Base-by-base conservation (phyloP, 2,888 invertebrate genomes). In the Incurvaria masculella region DNA sequence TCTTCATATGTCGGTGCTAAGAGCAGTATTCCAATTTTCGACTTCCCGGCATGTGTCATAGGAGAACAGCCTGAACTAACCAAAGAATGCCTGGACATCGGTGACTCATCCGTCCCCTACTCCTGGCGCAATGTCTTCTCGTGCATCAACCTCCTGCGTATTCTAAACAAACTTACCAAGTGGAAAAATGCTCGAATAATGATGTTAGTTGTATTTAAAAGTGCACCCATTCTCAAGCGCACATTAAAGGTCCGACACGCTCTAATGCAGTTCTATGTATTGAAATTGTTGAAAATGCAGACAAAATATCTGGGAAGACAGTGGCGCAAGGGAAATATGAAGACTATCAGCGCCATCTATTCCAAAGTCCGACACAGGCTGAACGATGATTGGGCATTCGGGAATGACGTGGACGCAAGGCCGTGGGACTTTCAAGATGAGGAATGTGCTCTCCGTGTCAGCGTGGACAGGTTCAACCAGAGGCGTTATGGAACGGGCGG, bases 371-470 rank as follows among this genome's bases (percentile, higher is more conserved):
- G 97, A 21, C 97, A 97, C 75, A 85, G 97, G 48, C 81, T 99
- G 41, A 98, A 97, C 63, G 99, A 99, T 66, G 99, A 99, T 69
- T 99, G 99, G 99, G 99, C 99, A 2, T 99, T 93, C 79, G 98
- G 98, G 47, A 99, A 99, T 79, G 93, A 97, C 79, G 85, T 97
- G 59, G 97, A 98, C 74, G 97, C 97, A 0, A 83, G 96, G 51
- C 97, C 97, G 1, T 97, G 97, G 97, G 97, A 99, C 68, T 98
- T 94, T 59, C 92, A 99, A 75, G 94, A 93, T 26, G 98, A 99
- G 68, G 99, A 99, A 66, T 95, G 96, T 68, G 89, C 94, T 11
- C 74, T 99, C 49, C 84, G 97, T 52, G 89, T 91, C 1, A 93
- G 92, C 55, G 97, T 99, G 2, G 98, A 99, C 74, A 85, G 94